phyloP scores from a whole-genome alignment of 2,797 vertebrate genomes.

The Poecilia wingei region DNA sequence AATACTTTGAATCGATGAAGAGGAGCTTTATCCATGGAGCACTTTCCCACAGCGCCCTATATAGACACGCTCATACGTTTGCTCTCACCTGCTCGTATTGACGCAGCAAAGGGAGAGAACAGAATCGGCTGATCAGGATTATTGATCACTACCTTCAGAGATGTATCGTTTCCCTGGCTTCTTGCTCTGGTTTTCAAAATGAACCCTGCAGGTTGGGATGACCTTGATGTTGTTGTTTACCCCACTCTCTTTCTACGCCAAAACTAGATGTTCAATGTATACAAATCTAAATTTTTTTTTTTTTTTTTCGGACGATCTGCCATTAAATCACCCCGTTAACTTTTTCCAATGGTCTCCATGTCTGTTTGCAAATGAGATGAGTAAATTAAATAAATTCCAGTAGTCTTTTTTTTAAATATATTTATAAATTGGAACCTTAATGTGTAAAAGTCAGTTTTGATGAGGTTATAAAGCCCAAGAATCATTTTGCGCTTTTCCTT shows the following conservation, averaged over 20 bases:
- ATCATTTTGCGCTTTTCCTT: neutral
- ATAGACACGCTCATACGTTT: neutral
- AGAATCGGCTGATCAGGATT: constrained; percentile 38
- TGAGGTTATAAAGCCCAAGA: neutral
- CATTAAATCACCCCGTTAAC: neutral
- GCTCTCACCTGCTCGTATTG: constrained; percentile 20
- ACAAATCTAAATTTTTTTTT: neutral
- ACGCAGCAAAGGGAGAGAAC: constrained; percentile 35
- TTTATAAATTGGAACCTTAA: too few relatives aligned
- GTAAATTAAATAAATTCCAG: neutral
- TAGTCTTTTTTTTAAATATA: too few relatives aligned
- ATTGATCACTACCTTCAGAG: constrained; percentile 48
- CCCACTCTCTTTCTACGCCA: neutral
- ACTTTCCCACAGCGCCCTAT: constrained; percentile 11
- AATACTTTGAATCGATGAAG: constrained; percentile 46
- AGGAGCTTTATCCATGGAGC: constrained; percentile 19
- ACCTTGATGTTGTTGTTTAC: constrained; percentile 1
- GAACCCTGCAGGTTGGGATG: constrained; percentile 14
- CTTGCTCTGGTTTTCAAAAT: constrained; percentile 2
- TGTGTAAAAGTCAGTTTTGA: neutral
- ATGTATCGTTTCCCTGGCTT: neutral
- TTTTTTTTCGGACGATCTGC: neutral
- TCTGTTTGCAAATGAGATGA: too few relatives aligned
- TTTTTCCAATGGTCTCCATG: too few relatives aligned
- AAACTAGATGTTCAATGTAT: neutral